Evolutionary conservation across 2,797 vertebrate genomes (phyloP).

Genomic region (Rhinoraja longicauda): DNA sequence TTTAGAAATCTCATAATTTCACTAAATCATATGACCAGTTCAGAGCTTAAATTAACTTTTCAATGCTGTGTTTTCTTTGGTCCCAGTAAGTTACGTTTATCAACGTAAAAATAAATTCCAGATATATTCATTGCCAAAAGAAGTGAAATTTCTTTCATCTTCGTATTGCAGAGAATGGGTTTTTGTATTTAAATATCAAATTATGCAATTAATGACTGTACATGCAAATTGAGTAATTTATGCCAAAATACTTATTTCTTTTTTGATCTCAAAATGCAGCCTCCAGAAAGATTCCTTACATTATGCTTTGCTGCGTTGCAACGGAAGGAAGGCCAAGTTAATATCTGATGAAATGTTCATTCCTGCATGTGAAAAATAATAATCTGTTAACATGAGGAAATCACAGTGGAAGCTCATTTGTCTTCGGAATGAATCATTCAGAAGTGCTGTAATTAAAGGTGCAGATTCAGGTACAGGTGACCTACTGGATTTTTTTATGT

Average conservation of each 20-base stretch:
- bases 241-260: neutral
- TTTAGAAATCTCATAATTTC: constrained; percentile 32
- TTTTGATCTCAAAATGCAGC: neutral
- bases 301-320: neutral
- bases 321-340: neutral
- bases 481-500: neutral
- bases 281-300: neutral
- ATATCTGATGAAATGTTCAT: neutral
- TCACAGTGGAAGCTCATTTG: neutral
- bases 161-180: too few relatives aligned
- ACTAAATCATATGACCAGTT: neutral
- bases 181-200: neutral
- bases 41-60: constrained; percentile 1
- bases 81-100: neutral
- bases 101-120: neutral
- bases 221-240: constrained; percentile 1
- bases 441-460: neutral
- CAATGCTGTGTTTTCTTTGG: neutral
- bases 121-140: neutral
- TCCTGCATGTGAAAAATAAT: neutral
- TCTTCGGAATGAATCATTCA: neutral
- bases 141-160: neutral
- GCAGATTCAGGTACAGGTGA: neutral
- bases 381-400: neutral
- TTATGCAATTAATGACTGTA: constrained; percentile 5